Evolutionary conservation across 2,797 vertebrate genomes (phyloP).

Genomic region (Eleutherodactylus coqui): DNA sequence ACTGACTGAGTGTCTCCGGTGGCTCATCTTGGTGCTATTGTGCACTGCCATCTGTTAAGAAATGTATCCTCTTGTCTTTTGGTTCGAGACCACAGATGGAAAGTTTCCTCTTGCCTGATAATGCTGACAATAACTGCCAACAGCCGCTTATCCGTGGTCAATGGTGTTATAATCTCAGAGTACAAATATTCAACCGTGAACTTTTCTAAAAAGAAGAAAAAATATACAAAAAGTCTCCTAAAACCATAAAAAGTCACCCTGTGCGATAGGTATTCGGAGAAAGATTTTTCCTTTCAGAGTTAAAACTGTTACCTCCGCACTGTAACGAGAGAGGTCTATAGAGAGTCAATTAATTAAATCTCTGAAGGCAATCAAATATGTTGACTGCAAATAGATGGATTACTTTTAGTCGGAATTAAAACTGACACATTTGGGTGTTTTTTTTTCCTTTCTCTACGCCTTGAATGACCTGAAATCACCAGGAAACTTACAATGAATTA

Average conservation of each 20-base stretch:
- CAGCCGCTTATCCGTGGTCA: constrained; percentile 71
- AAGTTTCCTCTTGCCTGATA: constrained; percentile 69
- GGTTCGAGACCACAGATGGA: constrained; percentile 74
- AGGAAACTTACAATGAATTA: neutral
- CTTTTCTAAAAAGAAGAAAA: constrained; percentile 7
- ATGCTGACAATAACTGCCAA: constrained; percentile 76
- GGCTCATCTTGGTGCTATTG: constrained; percentile 65
- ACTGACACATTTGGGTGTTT: constrained; percentile 54
- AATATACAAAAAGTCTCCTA: constrained; percentile 4
- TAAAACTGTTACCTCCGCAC: neutral
- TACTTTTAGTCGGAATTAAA: constrained; percentile 44
- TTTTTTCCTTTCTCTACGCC: constrained; percentile 28
- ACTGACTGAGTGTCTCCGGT: constrained; percentile 72
- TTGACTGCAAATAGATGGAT: constrained; percentile 52
- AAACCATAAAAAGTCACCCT: neutral
- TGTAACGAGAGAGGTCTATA: constrained; percentile 28
- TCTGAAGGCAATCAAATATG: constrained; percentile 52
- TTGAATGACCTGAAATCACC: constrained; percentile 43
- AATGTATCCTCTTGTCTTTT: constrained; percentile 72
- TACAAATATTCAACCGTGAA: constrained; percentile 24
- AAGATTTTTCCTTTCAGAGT: neutral
- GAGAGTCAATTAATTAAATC: constrained; percentile 57
- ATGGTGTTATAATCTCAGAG: constrained; percentile 41
- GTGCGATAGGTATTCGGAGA: too few relatives aligned
- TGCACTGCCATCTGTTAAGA: constrained; percentile 75